phyloP scores from a whole-genome alignment of 2,113 vertebrate genomes.

The Bufo bufo region DNA sequence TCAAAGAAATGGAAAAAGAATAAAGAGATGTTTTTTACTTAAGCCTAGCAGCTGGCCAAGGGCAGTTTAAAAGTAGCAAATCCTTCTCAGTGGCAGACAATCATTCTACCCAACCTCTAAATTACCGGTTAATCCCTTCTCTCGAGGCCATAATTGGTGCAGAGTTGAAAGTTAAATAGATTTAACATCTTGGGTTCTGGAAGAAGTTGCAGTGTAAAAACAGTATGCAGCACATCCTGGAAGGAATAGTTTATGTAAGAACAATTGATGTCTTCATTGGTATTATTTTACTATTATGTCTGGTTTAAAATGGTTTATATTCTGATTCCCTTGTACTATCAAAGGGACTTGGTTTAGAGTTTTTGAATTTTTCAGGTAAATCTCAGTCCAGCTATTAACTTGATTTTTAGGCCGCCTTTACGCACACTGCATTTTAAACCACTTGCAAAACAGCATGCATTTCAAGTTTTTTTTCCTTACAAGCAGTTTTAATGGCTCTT shows the following conservation, averaged over 20 bases:
- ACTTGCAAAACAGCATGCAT: too few relatives aligned
- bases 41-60: conserved; percentile 52
- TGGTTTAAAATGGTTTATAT: not conserved
- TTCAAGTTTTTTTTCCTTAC: too few relatives aligned
- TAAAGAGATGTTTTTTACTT: conserved; percentile 36
- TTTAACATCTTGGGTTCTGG: conserved; percentile 43
- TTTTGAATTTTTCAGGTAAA: too few relatives aligned
- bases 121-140: conserved; percentile 55
- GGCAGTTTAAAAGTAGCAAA: conserved; percentile 45
- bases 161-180: conserved; percentile 53
- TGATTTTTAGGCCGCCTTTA: too few relatives aligned
- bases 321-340: not conserved
- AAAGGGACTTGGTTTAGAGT: not conserved
- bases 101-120: conserved; percentile 55
- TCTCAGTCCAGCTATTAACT: too few relatives aligned
- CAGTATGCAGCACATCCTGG: not conserved
- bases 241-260: not conserved
- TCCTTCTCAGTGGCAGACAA: conserved; percentile 57
- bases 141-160: conserved; percentile 53
- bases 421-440: too few relatives aligned
- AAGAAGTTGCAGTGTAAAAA: not conserved
- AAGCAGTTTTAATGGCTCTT: too few relatives aligned
- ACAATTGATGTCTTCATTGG: not conserved
- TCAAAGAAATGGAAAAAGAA: conserved; percentile 45
- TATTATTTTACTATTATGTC: not conserved